phyloP scores from a whole-genome alignment of 64 coral and sea anemone genomes.

The Dendronephthya gigantea region DNA sequence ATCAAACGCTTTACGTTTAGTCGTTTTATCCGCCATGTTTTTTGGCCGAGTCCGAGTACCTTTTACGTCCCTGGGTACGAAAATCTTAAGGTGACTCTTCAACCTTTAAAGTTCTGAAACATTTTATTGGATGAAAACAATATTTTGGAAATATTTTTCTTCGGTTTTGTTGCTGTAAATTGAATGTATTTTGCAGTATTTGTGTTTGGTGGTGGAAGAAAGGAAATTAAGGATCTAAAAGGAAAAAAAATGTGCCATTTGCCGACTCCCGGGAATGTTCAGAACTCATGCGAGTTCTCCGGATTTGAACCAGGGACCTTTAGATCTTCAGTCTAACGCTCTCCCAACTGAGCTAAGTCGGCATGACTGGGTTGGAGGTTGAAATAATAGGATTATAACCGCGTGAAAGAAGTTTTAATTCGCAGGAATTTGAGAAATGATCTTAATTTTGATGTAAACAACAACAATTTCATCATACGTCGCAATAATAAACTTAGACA shows the following conservation, averaged over 20 bases:
- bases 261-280: conserved; percentile 3
- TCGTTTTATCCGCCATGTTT: conserved; percentile 1
- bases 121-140: background rate
- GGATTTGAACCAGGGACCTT: conserved; percentile 24
- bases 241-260: background rate
- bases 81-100: background rate
- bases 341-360: conserved; percentile 25
- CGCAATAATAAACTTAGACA: background rate
- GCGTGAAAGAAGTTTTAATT: no score
- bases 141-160: background rate
- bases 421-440: no score
- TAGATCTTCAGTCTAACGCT: conserved; percentile 26
- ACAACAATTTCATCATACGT: no score
- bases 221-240: background rate
- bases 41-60: background rate
- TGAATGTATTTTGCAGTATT: background rate
- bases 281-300: conserved; percentile 5
- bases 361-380: background rate
- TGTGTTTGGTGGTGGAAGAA: background rate
- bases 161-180: background rate
- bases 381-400: background rate
- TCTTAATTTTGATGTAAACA: no score
- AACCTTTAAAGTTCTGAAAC: no score
- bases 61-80: background rate
- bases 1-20: background rate